Base-by-base conservation (phyloP, 2,113 vertebrate genomes). In the Morone chrysops region DNA sequence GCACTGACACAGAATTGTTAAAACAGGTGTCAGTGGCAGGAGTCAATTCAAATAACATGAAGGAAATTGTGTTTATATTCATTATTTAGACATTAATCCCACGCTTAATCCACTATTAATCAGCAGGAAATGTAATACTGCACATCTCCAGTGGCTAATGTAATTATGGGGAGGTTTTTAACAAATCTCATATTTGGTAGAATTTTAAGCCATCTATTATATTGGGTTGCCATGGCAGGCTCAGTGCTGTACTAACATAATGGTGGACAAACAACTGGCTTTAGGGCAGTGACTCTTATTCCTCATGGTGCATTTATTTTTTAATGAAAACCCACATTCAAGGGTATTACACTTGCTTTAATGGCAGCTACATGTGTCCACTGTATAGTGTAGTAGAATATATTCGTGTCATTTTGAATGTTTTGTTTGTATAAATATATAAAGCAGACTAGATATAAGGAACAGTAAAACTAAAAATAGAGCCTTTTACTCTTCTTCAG, bases 11-110 rank as follows among this genome's bases (percentile, higher is more conserved):
- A 13, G n/a, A 50, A 62, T 18, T 51, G 25, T 8, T 8, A 62
- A 38, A 82, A 51, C 61, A 82, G 40, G 31, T 31, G 31, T 31
- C 22, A 43, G 16, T 13, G 48, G 5, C 65, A 65, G 56, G 20
- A 57, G 16, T 18, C 18, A 45, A 47, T 51, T 12, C 38, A 48
- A n/a, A 31, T 4, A 61, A 25, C 16, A 18, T 45, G 8, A 72
- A 65, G 22, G 20, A 72, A 50, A n/a, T 40, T 4, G 3, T 8
- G 48, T 38, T 62, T 5, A 18, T 47, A 56, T 61, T 1, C 6
- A 43, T 68, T 12, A 51, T 86, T 70, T 47, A 2, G 5, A 50
- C 25, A 6, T 38, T 47, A 69, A 62, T 41, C 12, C 8, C 10
- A 5, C 12, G 8, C 4, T 53, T 13, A 50, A 43, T 62, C 38